Evolutionary conservation across 2,113 vertebrate species (phyloP), one percentile per base, ranked within the genome.

Genomic region (Rhipidura dahli): DNA sequence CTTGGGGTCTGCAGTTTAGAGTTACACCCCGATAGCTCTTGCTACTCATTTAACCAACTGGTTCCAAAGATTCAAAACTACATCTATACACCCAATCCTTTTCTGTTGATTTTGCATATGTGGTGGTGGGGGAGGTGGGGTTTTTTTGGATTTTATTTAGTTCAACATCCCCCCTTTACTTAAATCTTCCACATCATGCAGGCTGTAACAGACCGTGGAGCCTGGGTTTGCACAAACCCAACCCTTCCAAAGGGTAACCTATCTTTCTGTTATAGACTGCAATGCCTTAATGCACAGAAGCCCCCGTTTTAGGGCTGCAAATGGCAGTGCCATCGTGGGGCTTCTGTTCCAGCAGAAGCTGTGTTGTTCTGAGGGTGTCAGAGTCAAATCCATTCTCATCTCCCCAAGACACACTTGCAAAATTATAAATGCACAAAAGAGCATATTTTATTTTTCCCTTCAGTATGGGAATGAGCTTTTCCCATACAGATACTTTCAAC

Each of bases 51-150:
- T 9, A 20, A 49, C 9, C 37, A 47, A 33, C 13, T 49, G 33
- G 7, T 27, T 83, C 54, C 22, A 33, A 72, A 44, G 0, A 1
- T 64, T 54, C 68, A 69, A 85, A 92, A 19, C 4, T 11, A 53
- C 4, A 3, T 47, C 22, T 27, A 27, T 10, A 14, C 39, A 42
- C 2, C 7, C n/a, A 6, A 15, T 1, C 10, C 9, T n/a, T 16
- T 45, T 35, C 40, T 79, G 9, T 8, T 61, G 9, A n/a, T 37
- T 31, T 73, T 9, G 54, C 3, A 3, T 10, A n/a, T 6, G 37
- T 47, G 15, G 0, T 6, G 10, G 3, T 15, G 33, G 10, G 3
- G 8, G 9, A 6, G 3, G 2, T 28, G 9, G 6, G 2, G 0
- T 28, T 63, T 51, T 4, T 40, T 33, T 35, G 6, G 2, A 28